Base-by-base conservation (phyloP, 2,888 invertebrate species). In the Ophion obscuratus region DNA sequence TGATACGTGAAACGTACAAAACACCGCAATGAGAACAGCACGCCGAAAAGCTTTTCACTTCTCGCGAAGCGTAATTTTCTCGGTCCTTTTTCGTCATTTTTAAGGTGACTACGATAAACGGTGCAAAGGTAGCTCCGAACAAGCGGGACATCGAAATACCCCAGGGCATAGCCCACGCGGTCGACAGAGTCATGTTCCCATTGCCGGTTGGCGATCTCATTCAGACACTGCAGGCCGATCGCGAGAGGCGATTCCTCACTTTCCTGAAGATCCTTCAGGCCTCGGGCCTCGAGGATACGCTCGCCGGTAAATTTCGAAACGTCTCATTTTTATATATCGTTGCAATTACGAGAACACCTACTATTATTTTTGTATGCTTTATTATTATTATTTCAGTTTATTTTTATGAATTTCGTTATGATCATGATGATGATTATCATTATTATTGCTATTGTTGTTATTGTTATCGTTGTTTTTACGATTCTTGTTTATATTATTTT, bases 131-230 rank as follows among this genome's bases (percentile, higher is more conserved):
- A 24, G 94, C 97, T 57, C 96, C 97, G n/a, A 97, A 97, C 85
- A 97, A 97, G 92, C 96, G 97, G 92, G 97, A 98, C 93, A 97
- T 98, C 76, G 96, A 96, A 89, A 97, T 98, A 88, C 97, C 98
- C 0, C 98, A 98, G 95, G 98, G 98, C 64, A 96, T 97, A 89
- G 97, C 97, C 0, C 98, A 98, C 91, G 96, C 97, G 0, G 96
- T 98, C 0, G 98, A 98, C 94, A 95, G 97, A 36, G 98, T 98
- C 4, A 97, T 98, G 97, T 98, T 98, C 95, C 98, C 98, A 0
- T 95, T 98, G 86, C 98, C 98, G 0, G 98, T 98, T 0, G 98
- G 98, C 1, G 98, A 98, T 94, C 94, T 98, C 76, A 95, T 97
- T 61, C 97, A 97, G 94, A 98, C 98, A 0, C 94, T 98, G 76